Evolutionary conservation across 2,113 vertebrate genomes (phyloP).

Genomic region (Poicephalus meyeri): DNA sequence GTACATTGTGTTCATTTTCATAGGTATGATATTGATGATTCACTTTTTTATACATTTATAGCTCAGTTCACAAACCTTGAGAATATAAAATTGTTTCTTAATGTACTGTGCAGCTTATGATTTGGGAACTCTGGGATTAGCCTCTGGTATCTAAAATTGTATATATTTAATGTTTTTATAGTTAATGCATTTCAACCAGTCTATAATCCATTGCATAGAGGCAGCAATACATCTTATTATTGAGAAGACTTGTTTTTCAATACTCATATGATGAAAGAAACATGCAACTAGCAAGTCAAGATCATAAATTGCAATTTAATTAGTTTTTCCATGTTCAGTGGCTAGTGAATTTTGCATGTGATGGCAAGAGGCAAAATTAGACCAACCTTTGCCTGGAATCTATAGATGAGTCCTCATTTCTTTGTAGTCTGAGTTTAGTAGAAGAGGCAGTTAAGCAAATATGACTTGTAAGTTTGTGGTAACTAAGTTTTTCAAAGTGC

Average conservation of each 20-base stretch:
- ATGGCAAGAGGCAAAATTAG: not conserved
- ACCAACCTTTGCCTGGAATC: not conserved
- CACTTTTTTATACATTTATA: slow-evolving; percentile 12
- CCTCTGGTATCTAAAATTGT: not conserved
- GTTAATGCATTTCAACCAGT: not conserved
- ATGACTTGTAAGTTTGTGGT: not conserved
- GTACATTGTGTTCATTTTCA: not conserved
- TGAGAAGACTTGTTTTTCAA: not conserved
- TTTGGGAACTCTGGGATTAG: not conserved
- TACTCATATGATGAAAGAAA: not conserved
- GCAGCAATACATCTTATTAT: not conserved
- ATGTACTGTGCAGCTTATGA: not conserved
- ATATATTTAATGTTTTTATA: not conserved
- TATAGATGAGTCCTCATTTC: not conserved
- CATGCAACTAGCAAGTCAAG: not conserved
- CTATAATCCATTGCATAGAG: not conserved
- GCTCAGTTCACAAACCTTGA: not conserved
- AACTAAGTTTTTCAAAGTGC: not conserved
- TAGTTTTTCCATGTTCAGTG: slow-evolving; percentile 42
- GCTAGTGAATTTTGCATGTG: slow-evolving; percentile 8
- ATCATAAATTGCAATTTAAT: not conserved
- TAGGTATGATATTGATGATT: not conserved
- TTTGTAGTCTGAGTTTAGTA: not conserved
- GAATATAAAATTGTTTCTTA: slow-evolving; percentile 15
- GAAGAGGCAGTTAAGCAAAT: not conserved